Evolutionary conservation across 2,888 invertebrate genomes (phyloP).

Genomic region (Sarcophaga subvicina): DNA sequence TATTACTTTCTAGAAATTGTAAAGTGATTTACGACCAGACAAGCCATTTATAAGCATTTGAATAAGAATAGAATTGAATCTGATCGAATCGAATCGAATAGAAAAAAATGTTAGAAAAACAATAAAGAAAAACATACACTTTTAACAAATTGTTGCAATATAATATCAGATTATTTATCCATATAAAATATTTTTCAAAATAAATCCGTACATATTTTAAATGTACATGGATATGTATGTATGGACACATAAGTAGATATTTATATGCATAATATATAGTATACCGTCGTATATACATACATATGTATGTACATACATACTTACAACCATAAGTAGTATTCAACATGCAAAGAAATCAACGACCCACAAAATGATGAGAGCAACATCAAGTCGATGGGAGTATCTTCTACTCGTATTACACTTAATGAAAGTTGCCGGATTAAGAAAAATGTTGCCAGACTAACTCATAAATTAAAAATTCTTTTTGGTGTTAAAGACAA

Average conservation of each 20-base stretch:
- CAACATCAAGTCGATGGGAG: constrained; percentile 32
- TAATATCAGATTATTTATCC: constrained; percentile 76
- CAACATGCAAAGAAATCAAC: constrained; percentile 68
- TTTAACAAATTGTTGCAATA: constrained; percentile 76
- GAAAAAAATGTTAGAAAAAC: constrained; percentile 12
- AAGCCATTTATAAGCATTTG: constrained; percentile 79
- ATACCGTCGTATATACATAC: too few relatives aligned
- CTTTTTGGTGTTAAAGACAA: not conserved
- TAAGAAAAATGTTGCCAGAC: not conserved
- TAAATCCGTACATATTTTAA: constrained; percentile 51
- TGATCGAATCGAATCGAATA: not conserved
- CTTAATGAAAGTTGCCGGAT: constrained; percentile 33
- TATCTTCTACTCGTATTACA: not conserved
- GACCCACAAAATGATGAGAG: constrained; percentile 71
- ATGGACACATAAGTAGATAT: constrained; percentile 53
- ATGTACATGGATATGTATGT: constrained; percentile 20
- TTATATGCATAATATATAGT: constrained; percentile 50
- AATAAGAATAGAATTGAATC: constrained; percentile 75
- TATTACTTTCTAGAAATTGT: constrained; percentile 76
- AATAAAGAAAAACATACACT: constrained; percentile 34
- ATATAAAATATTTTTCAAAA: constrained; percentile 67
- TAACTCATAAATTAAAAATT: not conserved
- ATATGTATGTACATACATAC: not conserved
- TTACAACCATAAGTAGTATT: constrained; percentile 55
- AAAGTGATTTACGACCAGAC: constrained; percentile 81